Percentiles rank a stretch among this genome's conserved stretches.
phyloP scores from a whole-genome alignment of 1,140 invertebrate species.

The roundworm (Caenorhabditis elegans) region WBcel235 BX284603.4:10851501-10852000 shows the following conservation, averaged over 20 bases:
- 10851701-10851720: constrained; percentile 55
- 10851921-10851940: constrained; percentile 66
- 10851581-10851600: no score
- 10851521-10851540: no score
- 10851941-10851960: constrained; percentile 60
- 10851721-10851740: constrained; percentile 57
- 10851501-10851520: no score
- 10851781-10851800: constrained; percentile 60
- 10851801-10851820: constrained; percentile 55
- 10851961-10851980: constrained; percentile 59
- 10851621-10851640: no score
- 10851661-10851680: no score
- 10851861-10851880: constrained; percentile 44
- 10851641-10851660: neutral
- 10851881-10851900: constrained; percentile 48
- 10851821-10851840: constrained; percentile 57
- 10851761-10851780: constrained; percentile 57
- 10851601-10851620: no score
- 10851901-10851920: constrained; percentile 56
- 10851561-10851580: no score
- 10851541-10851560: no score
- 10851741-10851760: constrained; percentile 51
- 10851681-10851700: no score
- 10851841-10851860: constrained; percentile 65
- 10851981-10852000: constrained; percentile 82